These are phyloP conservation scores for Sceloporus undulatus DNA, from an alignment of 2,113 vertebrate species.

Conservation along the genomic window DNA sequence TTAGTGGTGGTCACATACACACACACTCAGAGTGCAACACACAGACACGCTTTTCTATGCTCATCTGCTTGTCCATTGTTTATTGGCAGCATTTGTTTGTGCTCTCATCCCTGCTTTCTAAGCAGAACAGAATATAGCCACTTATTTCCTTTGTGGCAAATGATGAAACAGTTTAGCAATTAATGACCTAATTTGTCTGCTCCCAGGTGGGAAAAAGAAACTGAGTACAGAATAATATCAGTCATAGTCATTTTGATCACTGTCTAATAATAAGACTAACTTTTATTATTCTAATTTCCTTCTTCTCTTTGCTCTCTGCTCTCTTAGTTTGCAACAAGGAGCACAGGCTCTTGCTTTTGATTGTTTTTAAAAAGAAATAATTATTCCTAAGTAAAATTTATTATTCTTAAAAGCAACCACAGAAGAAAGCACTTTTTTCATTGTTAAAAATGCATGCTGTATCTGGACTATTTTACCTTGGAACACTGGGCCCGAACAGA, in stretches of 20 bases:
- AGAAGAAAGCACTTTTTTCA: neutral
- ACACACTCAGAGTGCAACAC: too few relatives aligned
- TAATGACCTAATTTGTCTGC: slow-evolving; percentile 4
- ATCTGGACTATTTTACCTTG: neutral
- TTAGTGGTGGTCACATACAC: too few relatives aligned
- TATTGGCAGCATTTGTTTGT: neutral
- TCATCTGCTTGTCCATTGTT: neutral
- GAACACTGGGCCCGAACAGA: too few relatives aligned
- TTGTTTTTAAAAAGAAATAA: slow-evolving; percentile 4
- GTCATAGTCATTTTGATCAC: slow-evolving; percentile 29
- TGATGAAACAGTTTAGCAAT: slow-evolving; percentile 9
- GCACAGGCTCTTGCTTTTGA: too few relatives aligned
- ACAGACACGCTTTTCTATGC: neutral
- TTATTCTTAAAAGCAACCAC: slow-evolving; percentile 3
- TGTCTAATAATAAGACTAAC: slow-evolving; percentile 18
- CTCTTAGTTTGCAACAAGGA: slow-evolving; percentile 24
- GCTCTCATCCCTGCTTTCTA: neutral
- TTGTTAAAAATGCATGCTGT: neutral
- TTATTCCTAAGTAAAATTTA: slow-evolving; percentile 14
- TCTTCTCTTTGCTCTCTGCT: slow-evolving; percentile 33
- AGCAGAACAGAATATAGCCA: neutral
- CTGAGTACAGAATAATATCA: slow-evolving; percentile 7
- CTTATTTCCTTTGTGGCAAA: slow-evolving; percentile 14
- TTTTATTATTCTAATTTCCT: slow-evolving; percentile 15
- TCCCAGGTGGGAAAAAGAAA: slow-evolving; percentile 22